These are phyloP conservation scores for Tachina fera DNA, from an alignment of 2,888 invertebrate genomes.

Conservation along the genomic window DNA sequence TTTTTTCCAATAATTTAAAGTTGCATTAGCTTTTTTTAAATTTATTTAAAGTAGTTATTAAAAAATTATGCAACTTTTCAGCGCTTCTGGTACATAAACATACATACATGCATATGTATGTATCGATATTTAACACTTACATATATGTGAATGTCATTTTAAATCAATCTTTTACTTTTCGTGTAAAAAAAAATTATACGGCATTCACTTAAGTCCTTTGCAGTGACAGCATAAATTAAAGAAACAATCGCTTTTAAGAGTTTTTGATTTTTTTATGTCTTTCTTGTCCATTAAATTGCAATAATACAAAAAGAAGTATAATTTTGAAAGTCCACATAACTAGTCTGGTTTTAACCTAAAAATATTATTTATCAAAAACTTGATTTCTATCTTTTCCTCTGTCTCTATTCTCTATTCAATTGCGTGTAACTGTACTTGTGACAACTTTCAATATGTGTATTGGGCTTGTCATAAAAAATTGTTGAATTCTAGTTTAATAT, in stretches of 20 bases:
- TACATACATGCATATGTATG: too few relatives aligned
- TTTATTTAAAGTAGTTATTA: too few relatives aligned
- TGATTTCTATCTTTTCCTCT: constrained; percentile 27
- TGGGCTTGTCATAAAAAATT: constrained; percentile 39
- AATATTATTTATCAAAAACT: constrained; percentile 40
- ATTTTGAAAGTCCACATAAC: constrained; percentile 35
- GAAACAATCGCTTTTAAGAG: background rate
- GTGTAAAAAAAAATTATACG: background rate
- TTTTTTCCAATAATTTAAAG: too few relatives aligned
- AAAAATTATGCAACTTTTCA: too few relatives aligned
- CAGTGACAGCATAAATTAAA: background rate
- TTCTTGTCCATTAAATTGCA: constrained; percentile 4
- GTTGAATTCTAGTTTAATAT: constrained; percentile 38
- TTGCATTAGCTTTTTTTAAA: too few relatives aligned
- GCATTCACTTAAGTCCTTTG: constrained; percentile 34
- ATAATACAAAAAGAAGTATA: background rate
- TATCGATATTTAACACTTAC: too few relatives aligned
- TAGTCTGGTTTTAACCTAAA: constrained; percentile 34
- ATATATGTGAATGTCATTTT: too few relatives aligned
- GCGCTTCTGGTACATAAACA: too few relatives aligned
- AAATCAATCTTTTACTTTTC: too few relatives aligned
- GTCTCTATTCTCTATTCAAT: background rate
- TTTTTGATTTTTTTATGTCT: background rate
- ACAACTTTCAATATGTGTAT: constrained; percentile 55
- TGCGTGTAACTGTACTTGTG: constrained; percentile 7